Evolutionary conservation across 2,888 invertebrate genomes (phyloP).

Genomic region (Aphodius sticticus): DNA sequence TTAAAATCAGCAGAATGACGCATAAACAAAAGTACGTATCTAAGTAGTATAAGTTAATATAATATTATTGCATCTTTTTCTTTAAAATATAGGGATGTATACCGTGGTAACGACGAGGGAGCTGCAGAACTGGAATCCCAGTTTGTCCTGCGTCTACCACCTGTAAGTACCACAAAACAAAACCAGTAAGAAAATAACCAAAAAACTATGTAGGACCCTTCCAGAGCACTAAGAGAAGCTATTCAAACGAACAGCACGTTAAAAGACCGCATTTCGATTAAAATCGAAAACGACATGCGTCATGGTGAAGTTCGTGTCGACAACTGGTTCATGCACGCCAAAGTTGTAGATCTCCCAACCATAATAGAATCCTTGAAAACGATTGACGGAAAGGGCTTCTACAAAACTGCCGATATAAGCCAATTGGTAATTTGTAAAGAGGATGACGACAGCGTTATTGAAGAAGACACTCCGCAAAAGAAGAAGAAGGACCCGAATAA

Average conservation of each 20-base stretch:
- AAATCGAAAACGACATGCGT: slow-evolving; percentile 87
- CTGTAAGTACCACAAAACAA: slow-evolving; percentile 39
- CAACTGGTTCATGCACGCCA: slow-evolving; percentile 85
- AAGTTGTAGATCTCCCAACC: slow-evolving; percentile 91
- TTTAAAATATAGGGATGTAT: slow-evolving; percentile 36
- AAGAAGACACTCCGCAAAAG: slow-evolving; percentile 81
- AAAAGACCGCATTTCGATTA: slow-evolving; percentile 85
- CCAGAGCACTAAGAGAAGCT: slow-evolving; percentile 76
- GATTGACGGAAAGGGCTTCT: slow-evolving; percentile 95
- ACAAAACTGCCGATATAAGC: slow-evolving; percentile 96
- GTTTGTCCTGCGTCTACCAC: slow-evolving; percentile 55
- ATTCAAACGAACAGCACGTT: slow-evolving; percentile 77
- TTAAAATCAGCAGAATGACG: neutral
- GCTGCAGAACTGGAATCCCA: slow-evolving; percentile 57
- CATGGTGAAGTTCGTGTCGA: slow-evolving; percentile 90
- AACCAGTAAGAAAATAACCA: slow-evolving; percentile 16
- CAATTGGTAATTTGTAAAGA: slow-evolving; percentile 91
- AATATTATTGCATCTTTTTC: neutral
- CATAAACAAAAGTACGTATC: slow-evolving; percentile 20
- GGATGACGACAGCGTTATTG: slow-evolving; percentile 80
- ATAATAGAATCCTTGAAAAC: slow-evolving; percentile 94
- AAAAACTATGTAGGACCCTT: slow-evolving; percentile 67
- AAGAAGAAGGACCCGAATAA: slow-evolving; percentile 83
- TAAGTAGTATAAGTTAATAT: neutral
- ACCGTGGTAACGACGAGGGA: slow-evolving; percentile 45